Conservation (phyloP, 2,888 invertebrate genomes). For the Trisateles emortualis region DNA sequence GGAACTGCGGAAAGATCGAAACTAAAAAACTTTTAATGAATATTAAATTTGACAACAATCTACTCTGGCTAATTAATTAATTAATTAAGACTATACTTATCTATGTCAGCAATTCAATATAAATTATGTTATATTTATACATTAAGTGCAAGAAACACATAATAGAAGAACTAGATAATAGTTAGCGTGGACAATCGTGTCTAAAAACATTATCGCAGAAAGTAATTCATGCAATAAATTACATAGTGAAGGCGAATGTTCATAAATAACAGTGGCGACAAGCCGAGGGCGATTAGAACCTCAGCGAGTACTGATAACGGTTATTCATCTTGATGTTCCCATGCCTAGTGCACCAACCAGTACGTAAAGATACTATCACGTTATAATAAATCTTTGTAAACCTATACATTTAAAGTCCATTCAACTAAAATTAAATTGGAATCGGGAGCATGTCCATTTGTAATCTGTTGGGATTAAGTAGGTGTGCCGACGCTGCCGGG, state of each 20-base stretch:
- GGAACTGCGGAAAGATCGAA: too few species aligned
- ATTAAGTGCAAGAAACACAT: too few species aligned
- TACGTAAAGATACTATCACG: not conserved
- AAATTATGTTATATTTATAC: too few species aligned
- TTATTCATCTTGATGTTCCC: slow-evolving; percentile 7
- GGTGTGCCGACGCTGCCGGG: not conserved
- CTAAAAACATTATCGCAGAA: slow-evolving; percentile 15
- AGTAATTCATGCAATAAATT: slow-evolving; percentile 32
- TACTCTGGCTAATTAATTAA: too few species aligned
- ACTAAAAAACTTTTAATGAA: too few species aligned
- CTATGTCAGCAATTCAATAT: too few species aligned
- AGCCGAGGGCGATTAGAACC: slow-evolving; percentile 4
- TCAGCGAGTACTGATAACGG: slow-evolving; percentile 8
- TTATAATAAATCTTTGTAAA: not conserved
- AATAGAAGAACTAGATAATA: too few species aligned
- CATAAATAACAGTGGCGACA: slow-evolving; percentile 21
- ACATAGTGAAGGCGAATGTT: slow-evolving; percentile 4
- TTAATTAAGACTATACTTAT: too few species aligned
- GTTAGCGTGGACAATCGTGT: not conserved
- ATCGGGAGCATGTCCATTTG: not conserved
- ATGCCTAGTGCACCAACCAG: not conserved
- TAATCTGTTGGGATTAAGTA: not conserved
- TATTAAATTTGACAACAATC: too few species aligned
- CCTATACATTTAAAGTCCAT: not conserved
- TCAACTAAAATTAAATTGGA: not conserved